Conservation (phyloP, 2,888 invertebrate genomes). For the Eledone cirrhosa region DNA sequence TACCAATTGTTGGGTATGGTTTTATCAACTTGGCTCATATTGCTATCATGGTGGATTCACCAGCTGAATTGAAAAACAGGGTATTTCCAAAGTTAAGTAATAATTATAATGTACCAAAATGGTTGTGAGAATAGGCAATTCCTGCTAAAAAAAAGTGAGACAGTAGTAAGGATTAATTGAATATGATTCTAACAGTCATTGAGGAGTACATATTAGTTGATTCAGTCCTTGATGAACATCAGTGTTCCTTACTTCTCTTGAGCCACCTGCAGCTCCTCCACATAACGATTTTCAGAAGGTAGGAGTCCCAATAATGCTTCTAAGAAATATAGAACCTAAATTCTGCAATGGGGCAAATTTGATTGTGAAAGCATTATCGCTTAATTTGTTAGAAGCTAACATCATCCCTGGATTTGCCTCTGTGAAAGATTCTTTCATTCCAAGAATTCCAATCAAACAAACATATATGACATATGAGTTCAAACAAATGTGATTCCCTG, state of each 20-base stretch:
- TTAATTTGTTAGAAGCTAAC: too few species aligned
- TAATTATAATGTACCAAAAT: background rate
- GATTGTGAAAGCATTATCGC: background rate
- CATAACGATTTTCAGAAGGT: background rate
- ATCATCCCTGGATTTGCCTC: background rate
- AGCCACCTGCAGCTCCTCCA: background rate
- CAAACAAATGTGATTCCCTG: background rate
- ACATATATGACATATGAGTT: background rate
- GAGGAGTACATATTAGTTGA: background rate
- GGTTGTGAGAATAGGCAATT: too few species aligned
- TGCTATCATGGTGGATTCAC: too few species aligned
- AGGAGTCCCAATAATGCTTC: background rate
- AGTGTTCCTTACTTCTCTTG: background rate
- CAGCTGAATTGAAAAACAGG: background rate
- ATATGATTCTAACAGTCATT: background rate
- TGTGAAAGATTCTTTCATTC: background rate
- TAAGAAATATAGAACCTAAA: background rate
- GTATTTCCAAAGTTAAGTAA: background rate
- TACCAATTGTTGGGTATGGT: too few species aligned
- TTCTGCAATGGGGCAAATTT: background rate
- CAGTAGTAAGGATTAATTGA: too few species aligned
- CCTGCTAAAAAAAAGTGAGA: too few species aligned
- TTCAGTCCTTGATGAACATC: background rate
- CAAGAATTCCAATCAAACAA: background rate
- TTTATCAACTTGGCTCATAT: too few species aligned